Percentiles rank a stretch among this genome's conserved stretches.
Conservation (phyloP, 2,888 invertebrate species). For the Lithophane leautieri region DNA sequence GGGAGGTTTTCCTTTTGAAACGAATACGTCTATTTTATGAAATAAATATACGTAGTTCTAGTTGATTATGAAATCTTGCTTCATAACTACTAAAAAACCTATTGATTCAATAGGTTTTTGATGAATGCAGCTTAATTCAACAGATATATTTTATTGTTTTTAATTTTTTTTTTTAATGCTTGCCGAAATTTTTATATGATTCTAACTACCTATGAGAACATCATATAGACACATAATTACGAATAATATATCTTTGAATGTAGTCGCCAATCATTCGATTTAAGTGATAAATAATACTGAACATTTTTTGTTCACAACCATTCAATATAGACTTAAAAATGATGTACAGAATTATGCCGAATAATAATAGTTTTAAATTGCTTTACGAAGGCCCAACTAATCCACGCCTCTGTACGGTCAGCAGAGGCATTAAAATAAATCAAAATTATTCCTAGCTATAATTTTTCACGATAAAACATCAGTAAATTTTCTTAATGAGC, state of each 20-base stretch:
- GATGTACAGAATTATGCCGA: slow-evolving; percentile 60
- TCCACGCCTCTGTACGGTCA: slow-evolving; percentile 70
- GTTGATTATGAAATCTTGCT: not conserved
- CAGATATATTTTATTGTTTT: not conserved
- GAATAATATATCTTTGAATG: slow-evolving; percentile 3
- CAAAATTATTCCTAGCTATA: slow-evolving; percentile 5
- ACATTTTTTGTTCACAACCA: slow-evolving; percentile 59
- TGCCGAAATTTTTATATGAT: not conserved
- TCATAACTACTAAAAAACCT: not conserved
- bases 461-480: slow-evolving; percentile 17
- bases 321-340: slow-evolving; percentile 59
- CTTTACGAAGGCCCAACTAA: slow-evolving; percentile 58
- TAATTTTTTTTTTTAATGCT: not conserved
- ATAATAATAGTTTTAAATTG: slow-evolving; percentile 68
- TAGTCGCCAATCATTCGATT: slow-evolving; percentile 53
- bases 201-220: not conserved
- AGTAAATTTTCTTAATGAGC: slow-evolving; percentile 31
- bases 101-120: too few relatives aligned
- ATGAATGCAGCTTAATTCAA: not conserved
- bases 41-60: not conserved
- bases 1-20: slow-evolving; percentile 52
- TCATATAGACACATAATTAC: slow-evolving; percentile 16
- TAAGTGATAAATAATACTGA: slow-evolving; percentile 65
- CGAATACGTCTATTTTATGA: not conserved
- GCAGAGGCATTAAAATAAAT: slow-evolving; percentile 60